Evolutionary conservation across 2,888 invertebrate genomes (phyloP), one percentile per base, ranked within the genome.

Genomic region (Diachrysia chrysitis): DNA sequence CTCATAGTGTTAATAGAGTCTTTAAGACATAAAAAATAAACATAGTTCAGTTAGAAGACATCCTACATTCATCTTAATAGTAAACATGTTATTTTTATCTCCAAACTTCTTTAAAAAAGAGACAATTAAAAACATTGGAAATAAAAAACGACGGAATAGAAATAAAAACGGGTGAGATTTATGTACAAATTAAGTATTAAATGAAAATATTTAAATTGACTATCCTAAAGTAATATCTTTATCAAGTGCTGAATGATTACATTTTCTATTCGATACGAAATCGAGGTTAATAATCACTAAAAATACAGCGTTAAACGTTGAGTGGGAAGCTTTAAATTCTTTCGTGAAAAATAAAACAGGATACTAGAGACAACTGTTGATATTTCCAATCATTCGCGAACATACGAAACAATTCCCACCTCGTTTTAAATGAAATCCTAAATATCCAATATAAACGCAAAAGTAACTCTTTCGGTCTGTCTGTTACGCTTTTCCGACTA

Each of bases 351-450:
- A 51, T 10, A 63, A 65, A 32, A n/a, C 68, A 69, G 63, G 57
- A 69, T 37, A n/a, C 25, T 1, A 64, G n/a, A n/a, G 72, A 68
- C 61, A 64, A 29, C 48, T 57, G 60, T 55, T 71, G 72, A 74
- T 62, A 23, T 60, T 68, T 70, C 53, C 59, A 74, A 76, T 71
- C 61, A 66, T 51, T 58, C 48, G 51, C 32, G 19, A 48, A 37
- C 53, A 69, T 55, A 63, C 9, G 7, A 48, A 10, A 51, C 65
- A 71, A 79, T 73, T 73, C 67, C 29, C 5, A 32, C 57, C 54
- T 48, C 35, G 32, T 63, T 66, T 65, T 35, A 63, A 66, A 77
- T 66, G 56, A 64, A 72, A 69, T n/a, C n/a, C n/a, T n/a, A n/a
- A n/a, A n/a, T n/a, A n/a, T n/a, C n/a, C n/a, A n/a, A n/a, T n/a